Conservation (phyloP, 2,888 invertebrate genomes). For the Aleiodes testaceus region DNA sequence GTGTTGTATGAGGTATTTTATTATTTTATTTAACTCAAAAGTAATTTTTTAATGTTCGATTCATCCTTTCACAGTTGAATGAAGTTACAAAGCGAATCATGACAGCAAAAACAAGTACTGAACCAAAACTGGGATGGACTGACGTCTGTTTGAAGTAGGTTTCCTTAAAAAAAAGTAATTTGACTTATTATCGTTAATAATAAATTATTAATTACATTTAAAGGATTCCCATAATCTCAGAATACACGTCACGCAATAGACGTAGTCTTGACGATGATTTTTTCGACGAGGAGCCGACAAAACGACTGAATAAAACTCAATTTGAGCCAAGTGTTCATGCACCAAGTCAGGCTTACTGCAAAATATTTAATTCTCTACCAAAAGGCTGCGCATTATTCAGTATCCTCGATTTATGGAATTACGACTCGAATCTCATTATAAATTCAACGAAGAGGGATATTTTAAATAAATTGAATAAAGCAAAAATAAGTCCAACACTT, state of each 20-base stretch:
- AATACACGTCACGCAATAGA: conserved; percentile 48
- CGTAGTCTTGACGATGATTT: conserved; percentile 63
- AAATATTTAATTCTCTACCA: conserved; percentile 77
- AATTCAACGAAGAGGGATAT: conserved; percentile 78
- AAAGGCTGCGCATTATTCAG: conserved; percentile 79
- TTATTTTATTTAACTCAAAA: neutral
- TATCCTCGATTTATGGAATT: conserved; percentile 83
- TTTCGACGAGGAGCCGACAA: conserved; percentile 62
- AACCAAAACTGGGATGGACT: conserved; percentile 70
- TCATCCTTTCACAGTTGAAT: conserved; percentile 68
- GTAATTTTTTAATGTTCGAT: too few species aligned
- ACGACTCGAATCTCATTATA: conserved; percentile 75
- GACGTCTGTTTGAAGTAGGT: conserved; percentile 76
- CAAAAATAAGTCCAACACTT: conserved; percentile 77
- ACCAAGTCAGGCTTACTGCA: conserved; percentile 78
- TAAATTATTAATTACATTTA: conserved; percentile 42
- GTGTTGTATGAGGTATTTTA: conserved; percentile 74
- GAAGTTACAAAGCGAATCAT: conserved; percentile 75
- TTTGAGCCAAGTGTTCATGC: conserved; percentile 78
- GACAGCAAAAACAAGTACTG: conserved; percentile 64
- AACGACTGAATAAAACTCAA: conserved; percentile 53
- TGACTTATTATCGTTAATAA: too few species aligned
- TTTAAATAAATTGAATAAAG: conserved; percentile 76
- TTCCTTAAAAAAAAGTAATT: neutral
- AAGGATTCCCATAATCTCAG: conserved; percentile 67